Conservation (phyloP, 2,797 vertebrate species). For the Corythornis leucogaster region DNA sequence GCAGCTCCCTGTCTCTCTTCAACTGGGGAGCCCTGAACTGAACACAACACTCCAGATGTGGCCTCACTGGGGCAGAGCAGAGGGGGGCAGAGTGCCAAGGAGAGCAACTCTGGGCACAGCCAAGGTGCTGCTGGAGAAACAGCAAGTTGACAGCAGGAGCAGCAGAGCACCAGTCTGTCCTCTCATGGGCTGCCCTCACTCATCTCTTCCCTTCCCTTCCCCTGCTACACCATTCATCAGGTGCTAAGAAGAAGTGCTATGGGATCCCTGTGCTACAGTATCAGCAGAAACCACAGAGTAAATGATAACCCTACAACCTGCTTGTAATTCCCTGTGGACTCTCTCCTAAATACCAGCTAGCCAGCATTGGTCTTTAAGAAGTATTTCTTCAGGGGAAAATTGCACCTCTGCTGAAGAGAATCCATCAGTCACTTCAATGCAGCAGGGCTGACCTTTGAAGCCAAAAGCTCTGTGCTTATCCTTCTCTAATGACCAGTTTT, state of each 20-base stretch:
- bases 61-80: not conserved
- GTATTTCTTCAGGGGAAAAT: constrained; percentile 48
- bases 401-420: constrained; percentile 26
- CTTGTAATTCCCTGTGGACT: constrained; percentile 33
- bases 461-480: not conserved
- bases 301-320: constrained; percentile 30
- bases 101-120: not conserved
- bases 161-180: constrained; percentile 1
- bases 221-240: not conserved
- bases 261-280: not conserved
- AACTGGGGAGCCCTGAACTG: not conserved
- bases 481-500: constrained; percentile 26
- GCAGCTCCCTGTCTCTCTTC: not conserved
- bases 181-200: not conserved
- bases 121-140: not conserved
- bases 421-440: constrained; percentile 46
- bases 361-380: not conserved
- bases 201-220: constrained; percentile 4
- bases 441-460: constrained; percentile 23
- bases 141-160: not conserved
- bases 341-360: constrained; percentile 32
- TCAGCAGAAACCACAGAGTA: not conserved
- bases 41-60: not conserved
- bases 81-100: not conserved
- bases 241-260: not conserved